Evolutionary conservation across 2,113 vertebrate species (phyloP).

Genomic region (Tetrax tetrax): DNA sequence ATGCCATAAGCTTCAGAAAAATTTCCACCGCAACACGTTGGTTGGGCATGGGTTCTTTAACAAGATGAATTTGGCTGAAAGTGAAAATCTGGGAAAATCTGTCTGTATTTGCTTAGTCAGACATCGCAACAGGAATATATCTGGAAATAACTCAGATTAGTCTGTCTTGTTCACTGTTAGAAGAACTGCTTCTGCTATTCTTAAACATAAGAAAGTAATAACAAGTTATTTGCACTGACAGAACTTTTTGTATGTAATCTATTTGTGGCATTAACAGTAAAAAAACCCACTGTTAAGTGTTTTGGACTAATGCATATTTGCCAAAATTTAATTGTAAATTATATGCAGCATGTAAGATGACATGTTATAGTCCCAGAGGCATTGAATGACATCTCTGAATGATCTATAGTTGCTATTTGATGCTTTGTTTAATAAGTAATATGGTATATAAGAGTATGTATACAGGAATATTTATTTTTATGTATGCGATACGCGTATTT

Average conservation of each 20-base stretch:
- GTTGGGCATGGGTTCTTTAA: not conserved
- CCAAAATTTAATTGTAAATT: not conserved
- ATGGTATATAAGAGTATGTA: not conserved
- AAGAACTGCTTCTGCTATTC: not conserved
- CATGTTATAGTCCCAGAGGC: not conserved
- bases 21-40: not conserved
- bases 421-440: not conserved
- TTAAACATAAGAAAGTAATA: not conserved
- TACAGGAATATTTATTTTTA: not conserved
- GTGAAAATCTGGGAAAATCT: not conserved
- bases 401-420: not conserved
- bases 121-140: not conserved
- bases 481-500: not conserved
- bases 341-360: not conserved
- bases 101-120: not conserved
- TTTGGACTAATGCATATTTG: not conserved
- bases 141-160: not conserved
- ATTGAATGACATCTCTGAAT: not conserved
- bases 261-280: not conserved
- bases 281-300: not conserved
- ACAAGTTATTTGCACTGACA: not conserved
- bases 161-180: not conserved
- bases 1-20: not conserved
- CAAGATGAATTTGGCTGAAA: not conserved
- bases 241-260: not conserved